Percentiles rank a stretch among this genome's conserved stretches.
phyloP scores from a whole-genome alignment of 1,140 invertebrate species.

The Leucophenga varia region DNA sequence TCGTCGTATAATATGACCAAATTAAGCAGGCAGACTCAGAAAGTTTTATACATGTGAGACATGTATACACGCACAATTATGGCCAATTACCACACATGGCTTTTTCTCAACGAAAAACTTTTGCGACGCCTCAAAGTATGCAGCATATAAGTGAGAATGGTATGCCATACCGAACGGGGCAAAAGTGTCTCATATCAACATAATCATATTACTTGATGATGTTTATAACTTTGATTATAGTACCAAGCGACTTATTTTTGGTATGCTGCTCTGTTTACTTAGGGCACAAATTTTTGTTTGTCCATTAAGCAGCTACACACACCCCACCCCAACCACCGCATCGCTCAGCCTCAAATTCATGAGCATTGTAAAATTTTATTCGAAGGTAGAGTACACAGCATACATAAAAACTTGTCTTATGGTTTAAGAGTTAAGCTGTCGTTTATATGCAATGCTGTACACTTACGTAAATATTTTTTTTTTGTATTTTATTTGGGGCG shows the following conservation, averaged over 20 bases:
- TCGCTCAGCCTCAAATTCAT: slow-evolving; percentile 35
- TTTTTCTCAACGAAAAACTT: no score
- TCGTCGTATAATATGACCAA: neutral
- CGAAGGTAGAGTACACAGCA: no score
- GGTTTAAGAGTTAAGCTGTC: no score
- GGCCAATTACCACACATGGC: slow-evolving; percentile 31
- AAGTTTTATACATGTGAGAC: slow-evolving; percentile 10
- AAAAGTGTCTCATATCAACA: slow-evolving; percentile 24
- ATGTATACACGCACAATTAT: slow-evolving; percentile 34
- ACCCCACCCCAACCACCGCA: no score
- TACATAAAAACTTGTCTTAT: no score
- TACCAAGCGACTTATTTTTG: no score
- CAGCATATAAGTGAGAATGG: slow-evolving; percentile 20
- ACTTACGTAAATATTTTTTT: no score
- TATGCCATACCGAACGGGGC: neutral
- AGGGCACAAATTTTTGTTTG: no score
- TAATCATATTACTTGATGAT: slow-evolving; percentile 45
- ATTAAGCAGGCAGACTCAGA: slow-evolving; percentile 2
- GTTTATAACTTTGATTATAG: slow-evolving; percentile 12
- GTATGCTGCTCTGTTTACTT: no score
- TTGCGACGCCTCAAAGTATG: neutral
- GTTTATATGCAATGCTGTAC: slow-evolving; percentile 35
- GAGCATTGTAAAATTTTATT: slow-evolving; percentile 47
- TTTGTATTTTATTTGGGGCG: no score
- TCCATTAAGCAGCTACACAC: neutral